Conservation (phyloP, 2,888 invertebrate species). For the Crioceris asparagi region DNA sequence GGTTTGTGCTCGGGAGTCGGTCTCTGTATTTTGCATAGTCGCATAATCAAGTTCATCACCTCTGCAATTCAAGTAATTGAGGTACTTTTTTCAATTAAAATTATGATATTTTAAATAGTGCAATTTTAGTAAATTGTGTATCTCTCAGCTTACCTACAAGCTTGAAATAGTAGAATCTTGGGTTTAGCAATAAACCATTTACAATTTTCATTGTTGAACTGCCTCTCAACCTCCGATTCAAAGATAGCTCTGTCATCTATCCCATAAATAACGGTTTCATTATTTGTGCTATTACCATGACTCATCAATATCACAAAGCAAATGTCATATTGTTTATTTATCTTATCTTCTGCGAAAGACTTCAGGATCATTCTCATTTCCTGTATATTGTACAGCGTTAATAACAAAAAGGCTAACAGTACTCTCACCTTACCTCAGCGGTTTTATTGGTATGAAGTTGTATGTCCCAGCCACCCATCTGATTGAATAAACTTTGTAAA, state of each 20-base stretch:
- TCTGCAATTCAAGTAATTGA: constrained; percentile 20
- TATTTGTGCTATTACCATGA: constrained; percentile 45
- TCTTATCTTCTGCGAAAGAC: constrained; percentile 35
- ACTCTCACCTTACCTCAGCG: constrained; percentile 11
- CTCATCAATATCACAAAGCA: constrained; percentile 57
- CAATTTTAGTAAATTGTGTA: too few species aligned
- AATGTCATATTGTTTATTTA: constrained; percentile 44
- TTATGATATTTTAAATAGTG: too few species aligned
- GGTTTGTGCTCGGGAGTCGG: constrained; percentile 9
- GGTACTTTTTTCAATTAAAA: too few species aligned
- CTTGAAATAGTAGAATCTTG: constrained; percentile 61
- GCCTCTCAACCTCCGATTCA: constrained; percentile 42
- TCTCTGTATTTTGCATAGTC: constrained; percentile 24
- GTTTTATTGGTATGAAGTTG: constrained; percentile 14
- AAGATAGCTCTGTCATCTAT: constrained; percentile 44
- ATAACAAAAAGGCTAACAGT: neutral
- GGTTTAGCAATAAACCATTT: constrained; percentile 47
- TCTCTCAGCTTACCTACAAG: constrained; percentile 53
- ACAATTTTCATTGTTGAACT: constrained; percentile 49
- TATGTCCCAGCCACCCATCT: constrained; percentile 37
- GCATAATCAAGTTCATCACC: constrained; percentile 29
- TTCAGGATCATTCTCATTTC: constrained; percentile 38
- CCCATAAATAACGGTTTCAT: constrained; percentile 45
- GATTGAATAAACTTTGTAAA: constrained; percentile 48
- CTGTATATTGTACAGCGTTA: too few species aligned